Base-by-base conservation (phyloP, 2,113 vertebrate species). In the Channa maculata region DNA sequence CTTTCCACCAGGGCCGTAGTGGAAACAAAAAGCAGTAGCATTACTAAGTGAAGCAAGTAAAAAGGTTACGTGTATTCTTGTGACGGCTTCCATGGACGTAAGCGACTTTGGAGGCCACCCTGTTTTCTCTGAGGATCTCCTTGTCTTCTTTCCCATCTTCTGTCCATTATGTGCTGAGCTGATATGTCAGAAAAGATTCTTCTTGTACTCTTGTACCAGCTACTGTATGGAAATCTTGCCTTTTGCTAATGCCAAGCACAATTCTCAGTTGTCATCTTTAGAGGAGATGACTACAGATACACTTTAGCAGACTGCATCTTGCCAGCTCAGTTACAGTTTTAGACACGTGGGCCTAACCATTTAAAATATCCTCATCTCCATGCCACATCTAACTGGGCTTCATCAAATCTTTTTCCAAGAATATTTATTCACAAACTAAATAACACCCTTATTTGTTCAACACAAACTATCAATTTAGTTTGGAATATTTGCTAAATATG, bases 141-240 rank as follows among this genome's bases (percentile, higher is more conserved):
- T 76, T 76, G 52, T 74, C 81, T 41, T 74, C 79, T 59, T 50
- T 34, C 72, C 55, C 43, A 73, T 84, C 79, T 59, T 54, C 61
- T 78, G 80, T 75, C 66, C 49, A 12, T 71, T 72, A 12, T 68
- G 34, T 76, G 52, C 62, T 41, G 33, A 50, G 43, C 74, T 49
- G 68, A 64, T 66, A 38, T 61, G 33, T 61, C 37, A 8, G 1
- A 49, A 51, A 65, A 61, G 36, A 59, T 41, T 33, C 3, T 3
- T 51, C 10, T 36, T 36, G 1, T 41, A 34, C n/a, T 12, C 63
- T 73, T 54, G n/a, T 12, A 57, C 45, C 41, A 46, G 36, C 55
- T 12, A 5, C 68, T 34, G 15, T 34, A 44, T 51, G 37, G 43
- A 48, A 69, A 49, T 57, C 12, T 44, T 53, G 50, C 62, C 14